Percentiles rank a stretch among this genome's conserved stretches.
phyloP scores from a whole-genome alignment of 2,797 vertebrate species.

The Liasis olivaceus region DNA sequence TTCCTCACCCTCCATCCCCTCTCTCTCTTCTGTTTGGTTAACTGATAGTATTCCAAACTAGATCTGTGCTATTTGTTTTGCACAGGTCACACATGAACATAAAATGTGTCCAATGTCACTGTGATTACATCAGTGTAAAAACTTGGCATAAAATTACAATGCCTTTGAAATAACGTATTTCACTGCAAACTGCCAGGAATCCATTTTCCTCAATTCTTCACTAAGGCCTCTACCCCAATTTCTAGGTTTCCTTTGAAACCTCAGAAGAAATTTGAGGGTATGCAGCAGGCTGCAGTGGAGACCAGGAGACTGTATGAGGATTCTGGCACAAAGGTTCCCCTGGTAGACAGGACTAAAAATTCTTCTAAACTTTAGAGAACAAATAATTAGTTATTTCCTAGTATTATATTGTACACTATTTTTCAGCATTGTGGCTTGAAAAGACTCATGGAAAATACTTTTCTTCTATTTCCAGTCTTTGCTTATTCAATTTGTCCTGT shows the following conservation, averaged over 20 bases:
- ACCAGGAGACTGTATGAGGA: neutral
- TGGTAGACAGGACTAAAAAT: neutral
- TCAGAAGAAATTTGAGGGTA: neutral
- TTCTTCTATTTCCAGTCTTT: constrained; percentile 31
- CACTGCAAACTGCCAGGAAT: neutral
- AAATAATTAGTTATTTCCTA: constrained; percentile 29
- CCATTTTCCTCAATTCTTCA: neutral
- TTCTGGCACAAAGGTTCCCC: neutral
- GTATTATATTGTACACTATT: constrained; percentile 2
- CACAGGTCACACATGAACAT: constrained; percentile 11
- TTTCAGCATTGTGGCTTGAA: constrained; percentile 10
- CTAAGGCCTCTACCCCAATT: neutral
- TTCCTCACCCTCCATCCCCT: neutral
- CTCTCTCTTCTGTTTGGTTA: neutral
- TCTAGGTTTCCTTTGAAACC: neutral
- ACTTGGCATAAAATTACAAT: constrained; percentile 15
- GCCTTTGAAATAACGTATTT: constrained; percentile 5
- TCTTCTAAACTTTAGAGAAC: neutral
- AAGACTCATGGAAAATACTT: constrained; percentile 37
- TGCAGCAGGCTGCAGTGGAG: neutral
- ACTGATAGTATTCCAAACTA: neutral
- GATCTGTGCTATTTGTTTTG: neutral
- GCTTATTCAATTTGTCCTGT: constrained; percentile 54
- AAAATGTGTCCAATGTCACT: constrained; percentile 2
- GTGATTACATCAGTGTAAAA: constrained; percentile 10